Conservation (phyloP, 2,113 vertebrate genomes). For the Triplophysa siluroides region DNA sequence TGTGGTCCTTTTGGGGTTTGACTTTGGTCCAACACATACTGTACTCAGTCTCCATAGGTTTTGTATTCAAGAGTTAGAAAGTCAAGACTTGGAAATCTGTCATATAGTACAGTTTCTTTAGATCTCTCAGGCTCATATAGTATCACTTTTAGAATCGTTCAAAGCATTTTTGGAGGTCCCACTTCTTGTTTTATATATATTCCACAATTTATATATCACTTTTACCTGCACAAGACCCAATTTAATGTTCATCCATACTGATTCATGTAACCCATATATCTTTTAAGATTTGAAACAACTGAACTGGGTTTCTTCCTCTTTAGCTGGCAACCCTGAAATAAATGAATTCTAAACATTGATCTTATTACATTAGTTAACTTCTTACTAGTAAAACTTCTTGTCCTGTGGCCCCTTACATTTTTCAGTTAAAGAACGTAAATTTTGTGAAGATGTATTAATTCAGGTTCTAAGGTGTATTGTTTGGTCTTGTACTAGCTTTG, state of each 20-base stretch:
- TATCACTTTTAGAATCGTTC: conserved; percentile 31
- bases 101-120: conserved; percentile 17
- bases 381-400: too few relatives aligned
- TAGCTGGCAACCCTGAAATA: background rate
- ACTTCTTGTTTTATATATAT: background rate
- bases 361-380: background rate
- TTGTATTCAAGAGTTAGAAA: conserved; percentile 37
- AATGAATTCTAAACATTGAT: background rate
- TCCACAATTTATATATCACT: conserved; percentile 37
- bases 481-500: too few relatives aligned
- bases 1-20: conserved; percentile 23
- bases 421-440: too few relatives aligned
- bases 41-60: conserved; percentile 10
- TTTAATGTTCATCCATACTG: too few relatives aligned
- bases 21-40: conserved; percentile 21
- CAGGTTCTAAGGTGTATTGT: too few relatives aligned
- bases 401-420: too few relatives aligned
- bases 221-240: conserved; percentile 4
- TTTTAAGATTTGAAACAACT: conserved; percentile 4
- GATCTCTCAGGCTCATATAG: conserved; percentile 32
- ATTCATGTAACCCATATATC: background rate
- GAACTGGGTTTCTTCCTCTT: background rate
- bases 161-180: conserved; percentile 37
- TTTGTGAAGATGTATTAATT: too few relatives aligned
- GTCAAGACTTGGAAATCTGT: background rate